Conservation (phyloP, 2,888 invertebrate species). For the Teinopalpus imperialis region DNA sequence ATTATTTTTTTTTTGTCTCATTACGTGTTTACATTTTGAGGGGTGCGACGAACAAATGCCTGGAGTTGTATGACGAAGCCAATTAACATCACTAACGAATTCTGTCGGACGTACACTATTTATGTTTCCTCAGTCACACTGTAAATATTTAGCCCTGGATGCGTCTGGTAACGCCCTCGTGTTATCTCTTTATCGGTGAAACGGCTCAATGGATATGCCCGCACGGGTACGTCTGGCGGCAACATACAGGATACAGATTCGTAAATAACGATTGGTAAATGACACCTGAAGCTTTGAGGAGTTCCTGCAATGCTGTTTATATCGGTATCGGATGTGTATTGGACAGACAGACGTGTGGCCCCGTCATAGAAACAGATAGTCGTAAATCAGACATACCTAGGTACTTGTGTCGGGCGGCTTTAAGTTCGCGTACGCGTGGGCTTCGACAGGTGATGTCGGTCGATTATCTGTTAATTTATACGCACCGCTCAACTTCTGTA, state of each 20-base stretch:
- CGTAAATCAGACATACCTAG: conserved; percentile 20
- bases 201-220: conserved; percentile 53
- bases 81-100: conserved; percentile 74
- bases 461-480: conserved; percentile 77
- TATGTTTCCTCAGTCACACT: conserved; percentile 71
- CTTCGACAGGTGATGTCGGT: conserved; percentile 65
- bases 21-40: conserved; percentile 26
- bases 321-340: conserved; percentile 47
- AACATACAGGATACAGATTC: conserved; percentile 57
- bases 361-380: conserved; percentile 8
- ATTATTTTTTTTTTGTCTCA: neutral
- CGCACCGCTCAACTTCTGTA: conserved; percentile 67
- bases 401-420: conserved; percentile 29
- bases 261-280: conserved; percentile 66
- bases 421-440: conserved; percentile 51
- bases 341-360: conserved; percentile 47
- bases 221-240: conserved; percentile 37
- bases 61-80: conserved; percentile 66
- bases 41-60: conserved; percentile 39
- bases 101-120: conserved; percentile 69
- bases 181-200: conserved; percentile 66
- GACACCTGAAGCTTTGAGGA: conserved; percentile 55
- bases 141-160: conserved; percentile 75
- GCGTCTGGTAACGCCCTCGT: conserved; percentile 69
- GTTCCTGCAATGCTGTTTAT: conserved; percentile 52